These are phyloP conservation scores for Ctenosaura bakeri DNA, from an alignment of 2,797 vertebrate genomes.

Conservation along the genomic window DNA sequence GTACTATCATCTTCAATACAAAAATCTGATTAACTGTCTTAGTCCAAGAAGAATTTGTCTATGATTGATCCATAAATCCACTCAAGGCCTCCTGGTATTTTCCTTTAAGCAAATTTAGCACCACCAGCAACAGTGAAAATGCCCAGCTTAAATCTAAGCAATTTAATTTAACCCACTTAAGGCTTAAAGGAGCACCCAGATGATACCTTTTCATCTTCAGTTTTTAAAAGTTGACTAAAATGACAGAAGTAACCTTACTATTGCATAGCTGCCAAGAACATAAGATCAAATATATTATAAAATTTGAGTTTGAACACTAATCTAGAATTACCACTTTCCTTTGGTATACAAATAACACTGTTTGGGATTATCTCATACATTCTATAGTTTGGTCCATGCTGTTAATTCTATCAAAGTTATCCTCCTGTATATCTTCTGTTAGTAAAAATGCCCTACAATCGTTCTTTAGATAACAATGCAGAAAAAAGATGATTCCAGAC, in stretches of 20 bases:
- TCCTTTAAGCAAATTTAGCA: neutral
- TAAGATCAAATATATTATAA: constrained; percentile 81
- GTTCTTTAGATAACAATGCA: constrained; percentile 57
- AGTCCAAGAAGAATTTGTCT: neutral
- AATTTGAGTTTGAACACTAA: constrained; percentile 69
- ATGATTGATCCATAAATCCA: constrained; percentile 3
- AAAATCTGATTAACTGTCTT: neutral
- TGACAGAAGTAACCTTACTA: constrained; percentile 33
- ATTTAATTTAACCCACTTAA: constrained; percentile 14
- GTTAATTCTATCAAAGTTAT: constrained; percentile 70
- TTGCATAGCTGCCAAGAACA: constrained; percentile 62
- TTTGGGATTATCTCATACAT: constrained; percentile 66
- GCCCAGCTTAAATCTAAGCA: constrained; percentile 2
- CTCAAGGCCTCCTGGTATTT: neutral
- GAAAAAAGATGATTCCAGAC: constrained; percentile 37
- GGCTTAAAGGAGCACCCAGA: constrained; percentile 20
- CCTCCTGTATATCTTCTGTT: constrained; percentile 51
- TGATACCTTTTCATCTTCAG: constrained; percentile 3
- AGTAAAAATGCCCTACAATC: constrained; percentile 64
- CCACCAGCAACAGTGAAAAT: neutral
- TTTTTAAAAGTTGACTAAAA: constrained; percentile 51
- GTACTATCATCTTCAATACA: neutral
- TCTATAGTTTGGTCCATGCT: constrained; percentile 73
- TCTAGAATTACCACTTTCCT: constrained; percentile 75
- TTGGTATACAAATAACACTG: constrained; percentile 77